Evolutionary conservation across 2,797 vertebrate species (phyloP).

Genomic region (Pantherophis alleghaniensis): DNA sequence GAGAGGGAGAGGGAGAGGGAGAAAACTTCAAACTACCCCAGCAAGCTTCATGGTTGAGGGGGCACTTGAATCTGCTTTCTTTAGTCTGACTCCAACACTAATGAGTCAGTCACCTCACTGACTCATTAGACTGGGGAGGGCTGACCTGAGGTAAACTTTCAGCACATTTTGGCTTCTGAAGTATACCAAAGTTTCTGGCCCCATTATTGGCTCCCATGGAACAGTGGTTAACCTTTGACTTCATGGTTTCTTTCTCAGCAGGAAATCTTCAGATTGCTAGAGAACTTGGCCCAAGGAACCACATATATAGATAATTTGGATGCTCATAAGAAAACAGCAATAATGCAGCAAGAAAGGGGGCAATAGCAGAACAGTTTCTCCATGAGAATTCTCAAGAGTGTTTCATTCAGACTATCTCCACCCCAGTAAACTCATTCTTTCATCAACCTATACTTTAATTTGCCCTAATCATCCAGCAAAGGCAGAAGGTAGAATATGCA

Average conservation of each 20-base stretch:
- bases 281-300: background rate
- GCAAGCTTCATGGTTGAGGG: background rate
- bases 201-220: background rate
- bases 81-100: background rate
- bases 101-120: background rate
- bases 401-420: background rate
- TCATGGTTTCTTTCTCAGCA: background rate
- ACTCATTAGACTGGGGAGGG: background rate
- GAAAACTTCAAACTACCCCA: too few species aligned
- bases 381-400: background rate
- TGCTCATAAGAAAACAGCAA: background rate
- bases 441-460: background rate
- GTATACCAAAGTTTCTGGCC: background rate
- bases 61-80: background rate
- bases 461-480: background rate
- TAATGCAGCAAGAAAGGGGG: background rate
- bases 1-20: too few species aligned
- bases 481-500: background rate
- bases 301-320: background rate
- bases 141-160: background rate
- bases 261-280: background rate
- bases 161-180: background rate
- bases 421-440: background rate
- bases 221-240: background rate
- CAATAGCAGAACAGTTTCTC: background rate